Percentiles rank a stretch among this genome's conserved stretches.
Conservation (phyloP, 1,140 invertebrate genomes). For the Atta cephalotes region DNA sequence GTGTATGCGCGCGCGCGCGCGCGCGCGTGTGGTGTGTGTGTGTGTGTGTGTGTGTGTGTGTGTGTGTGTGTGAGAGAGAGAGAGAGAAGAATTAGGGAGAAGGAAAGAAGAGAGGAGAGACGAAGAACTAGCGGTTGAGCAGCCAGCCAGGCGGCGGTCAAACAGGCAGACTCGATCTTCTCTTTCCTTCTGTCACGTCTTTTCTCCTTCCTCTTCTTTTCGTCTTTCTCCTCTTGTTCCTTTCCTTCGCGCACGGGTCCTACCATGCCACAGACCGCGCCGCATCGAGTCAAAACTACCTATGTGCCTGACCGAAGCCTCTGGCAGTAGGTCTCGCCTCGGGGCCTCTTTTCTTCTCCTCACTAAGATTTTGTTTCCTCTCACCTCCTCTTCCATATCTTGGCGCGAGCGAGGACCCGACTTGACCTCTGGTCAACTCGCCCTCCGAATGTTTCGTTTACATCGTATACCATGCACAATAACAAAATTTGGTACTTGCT, state of each 20-base stretch:
- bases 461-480: neutral
- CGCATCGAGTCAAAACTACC: slow-evolving; percentile 78
- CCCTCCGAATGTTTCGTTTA: slow-evolving; percentile 59
- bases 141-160: slow-evolving; percentile 73
- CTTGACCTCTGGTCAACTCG: slow-evolving; percentile 55
- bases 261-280: slow-evolving; percentile 54
- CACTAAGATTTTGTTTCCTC: slow-evolving; percentile 32
- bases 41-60: neutral
- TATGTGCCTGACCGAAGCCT: slow-evolving; percentile 74
- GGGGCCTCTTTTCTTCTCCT: slow-evolving; percentile 69
- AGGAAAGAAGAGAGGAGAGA: slow-evolving; percentile 45
- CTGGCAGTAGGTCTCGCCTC: slow-evolving; percentile 79
- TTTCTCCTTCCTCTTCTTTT: slow-evolving; percentile 39
- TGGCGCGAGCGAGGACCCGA: slow-evolving; percentile 24
- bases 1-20: neutral
- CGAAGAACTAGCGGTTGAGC: slow-evolving; percentile 53
- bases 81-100: slow-evolving; percentile 20
- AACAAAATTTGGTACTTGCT: slow-evolving; percentile 47
- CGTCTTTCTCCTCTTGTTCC: slow-evolving; percentile 72
- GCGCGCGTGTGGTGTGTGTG: neutral
- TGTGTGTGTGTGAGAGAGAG: slow-evolving; percentile 8
- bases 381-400: neutral
- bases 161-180: slow-evolving; percentile 73
- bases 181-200: slow-evolving; percentile 22
- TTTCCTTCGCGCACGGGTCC: slow-evolving; percentile 71